Percentiles rank a stretch among this genome's conserved stretches.
These are phyloP conservation scores for Thereva nobilitata DNA, from an alignment of 2,888 invertebrate species.

Conservation along the genomic window DNA sequence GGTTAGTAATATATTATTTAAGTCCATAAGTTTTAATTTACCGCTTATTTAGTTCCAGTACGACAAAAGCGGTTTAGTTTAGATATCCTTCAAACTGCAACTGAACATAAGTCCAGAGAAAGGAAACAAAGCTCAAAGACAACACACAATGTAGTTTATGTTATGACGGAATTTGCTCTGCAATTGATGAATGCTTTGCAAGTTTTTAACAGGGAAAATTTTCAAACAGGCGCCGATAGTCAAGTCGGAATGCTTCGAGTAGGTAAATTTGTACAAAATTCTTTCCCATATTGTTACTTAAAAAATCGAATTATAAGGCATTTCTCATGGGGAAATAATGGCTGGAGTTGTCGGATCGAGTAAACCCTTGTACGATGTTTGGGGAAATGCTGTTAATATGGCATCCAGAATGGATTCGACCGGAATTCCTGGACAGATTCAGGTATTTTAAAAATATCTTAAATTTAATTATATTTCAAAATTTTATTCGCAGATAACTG, in stretches of 20 bases:
- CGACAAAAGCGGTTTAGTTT: slow-evolving; percentile 53
- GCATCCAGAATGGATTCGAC: slow-evolving; percentile 95
- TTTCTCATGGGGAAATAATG: slow-evolving; percentile 87
- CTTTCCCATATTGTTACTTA: background rate
- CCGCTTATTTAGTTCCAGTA: slow-evolving; percentile 60
- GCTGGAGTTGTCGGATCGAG: slow-evolving; percentile 94
- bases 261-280: slow-evolving; percentile 42
- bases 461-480: background rate
- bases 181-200: slow-evolving; percentile 71
- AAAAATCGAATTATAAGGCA: slow-evolving; percentile 57
- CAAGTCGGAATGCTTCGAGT: slow-evolving; percentile 54
- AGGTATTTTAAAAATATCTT: slow-evolving; percentile 60
- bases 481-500: slow-evolving; percentile 63
- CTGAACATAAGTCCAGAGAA: slow-evolving; percentile 41
- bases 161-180: slow-evolving; percentile 73
- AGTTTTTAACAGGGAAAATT: slow-evolving; percentile 64
- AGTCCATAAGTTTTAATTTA: background rate
- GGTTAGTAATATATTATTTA: slow-evolving; percentile 54
- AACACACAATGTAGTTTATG: slow-evolving; percentile 60
- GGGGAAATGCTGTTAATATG: slow-evolving; percentile 97
- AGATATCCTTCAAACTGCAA: slow-evolving; percentile 41
- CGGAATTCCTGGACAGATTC: slow-evolving; percentile 78
- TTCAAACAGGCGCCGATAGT: slow-evolving; percentile 58
- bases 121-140: slow-evolving; percentile 50
- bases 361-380: slow-evolving; percentile 94